These are phyloP conservation scores for Myotis yumanensis DNA, from an alignment of 2,113 vertebrate species.

Conservation along the genomic window DNA sequence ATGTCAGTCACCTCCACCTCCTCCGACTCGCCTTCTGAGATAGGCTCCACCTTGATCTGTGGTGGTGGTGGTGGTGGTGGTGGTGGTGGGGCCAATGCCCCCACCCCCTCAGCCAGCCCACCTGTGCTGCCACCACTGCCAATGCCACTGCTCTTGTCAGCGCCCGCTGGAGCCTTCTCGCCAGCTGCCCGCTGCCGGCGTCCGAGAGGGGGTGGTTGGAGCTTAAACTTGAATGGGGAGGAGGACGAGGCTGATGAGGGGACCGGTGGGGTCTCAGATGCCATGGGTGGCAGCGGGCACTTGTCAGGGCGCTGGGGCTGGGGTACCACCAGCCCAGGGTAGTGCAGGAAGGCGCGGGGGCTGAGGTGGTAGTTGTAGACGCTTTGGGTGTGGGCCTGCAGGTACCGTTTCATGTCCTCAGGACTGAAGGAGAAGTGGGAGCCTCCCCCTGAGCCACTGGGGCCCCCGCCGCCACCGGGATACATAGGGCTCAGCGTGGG, in stretches of 20 bases:
- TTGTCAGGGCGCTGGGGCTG: slow-evolving; percentile 92
- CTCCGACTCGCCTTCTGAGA: slow-evolving; percentile 89
- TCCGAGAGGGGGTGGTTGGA: slow-evolving; percentile 92
- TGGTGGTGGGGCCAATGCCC: slow-evolving; percentile 55
- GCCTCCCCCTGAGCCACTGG: slow-evolving; percentile 77
- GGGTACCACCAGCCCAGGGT: slow-evolving; percentile 92
- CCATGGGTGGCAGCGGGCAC: slow-evolving; percentile 75
- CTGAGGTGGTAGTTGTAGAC: slow-evolving; percentile 98
- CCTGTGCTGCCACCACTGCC: neutral
- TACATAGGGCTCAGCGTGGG: slow-evolving; percentile 92
- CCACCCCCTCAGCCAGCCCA: slow-evolving; percentile 55
- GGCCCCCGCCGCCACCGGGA: slow-evolving; percentile 72
- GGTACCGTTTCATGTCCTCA: slow-evolving; percentile 96
- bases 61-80: slow-evolving; percentile 79
- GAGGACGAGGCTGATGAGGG: slow-evolving; percentile 79
- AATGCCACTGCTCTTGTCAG: slow-evolving; percentile 46
- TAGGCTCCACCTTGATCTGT: slow-evolving; percentile 94
- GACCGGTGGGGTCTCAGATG: slow-evolving; percentile 81
- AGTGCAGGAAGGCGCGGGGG: slow-evolving; percentile 94
- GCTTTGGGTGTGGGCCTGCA: slow-evolving; percentile 94
- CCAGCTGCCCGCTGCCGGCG: slow-evolving; percentile 88
- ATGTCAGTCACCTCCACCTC: slow-evolving; percentile 95
- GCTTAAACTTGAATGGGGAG: slow-evolving; percentile 93
- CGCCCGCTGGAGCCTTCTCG: slow-evolving; percentile 55
- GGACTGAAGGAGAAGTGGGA: slow-evolving; percentile 95